A percentile compares a stretch with the other conserved stretches of the same genome.
phyloP scores from a whole-genome alignment of 1,140 invertebrate species.

The Drosophila simulans region DNA sequence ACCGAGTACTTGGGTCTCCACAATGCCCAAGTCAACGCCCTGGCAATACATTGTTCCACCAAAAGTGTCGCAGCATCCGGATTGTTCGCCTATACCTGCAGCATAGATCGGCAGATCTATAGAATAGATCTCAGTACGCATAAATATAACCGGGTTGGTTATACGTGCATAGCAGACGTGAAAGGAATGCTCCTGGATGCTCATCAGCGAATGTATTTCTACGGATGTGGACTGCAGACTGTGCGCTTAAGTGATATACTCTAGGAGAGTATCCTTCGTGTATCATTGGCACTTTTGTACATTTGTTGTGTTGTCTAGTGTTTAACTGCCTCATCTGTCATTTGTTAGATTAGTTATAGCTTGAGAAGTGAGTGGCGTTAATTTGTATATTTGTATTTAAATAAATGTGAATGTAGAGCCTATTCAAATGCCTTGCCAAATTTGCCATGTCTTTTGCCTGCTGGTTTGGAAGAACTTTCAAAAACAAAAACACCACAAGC shows the following conservation, averaged over 20 bases:
- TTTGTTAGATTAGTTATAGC: neutral
- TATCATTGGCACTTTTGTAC: too few species aligned
- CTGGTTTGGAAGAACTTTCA: conserved; percentile 21
- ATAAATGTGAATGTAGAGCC: neutral
- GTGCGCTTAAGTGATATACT: neutral
- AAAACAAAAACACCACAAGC: conserved; percentile 1
- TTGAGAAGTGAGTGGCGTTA: neutral
- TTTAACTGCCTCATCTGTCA: conserved; percentile 12
- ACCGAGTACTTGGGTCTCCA: conserved; percentile 23
- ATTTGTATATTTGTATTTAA: neutral
- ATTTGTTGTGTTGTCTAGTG: too few species aligned
- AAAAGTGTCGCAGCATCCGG: neutral
- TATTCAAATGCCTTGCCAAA: neutral
- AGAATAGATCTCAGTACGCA: conserved; percentile 32
- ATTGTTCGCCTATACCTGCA: conserved; percentile 53
- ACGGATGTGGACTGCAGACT: conserved; percentile 57
- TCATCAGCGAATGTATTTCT: conserved; percentile 35
- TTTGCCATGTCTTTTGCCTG: neutral
- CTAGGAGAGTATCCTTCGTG: too few species aligned
- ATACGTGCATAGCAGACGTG: conserved; percentile 60
- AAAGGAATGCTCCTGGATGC: conserved; percentile 54
- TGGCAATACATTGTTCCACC: conserved; percentile 19
- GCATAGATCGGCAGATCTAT: conserved; percentile 63
- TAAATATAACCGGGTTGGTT: conserved; percentile 24
- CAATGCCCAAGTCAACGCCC: conserved; percentile 63